Conservation (phyloP, 2,797 vertebrate genomes). For the Sitta carolinensis region DNA sequence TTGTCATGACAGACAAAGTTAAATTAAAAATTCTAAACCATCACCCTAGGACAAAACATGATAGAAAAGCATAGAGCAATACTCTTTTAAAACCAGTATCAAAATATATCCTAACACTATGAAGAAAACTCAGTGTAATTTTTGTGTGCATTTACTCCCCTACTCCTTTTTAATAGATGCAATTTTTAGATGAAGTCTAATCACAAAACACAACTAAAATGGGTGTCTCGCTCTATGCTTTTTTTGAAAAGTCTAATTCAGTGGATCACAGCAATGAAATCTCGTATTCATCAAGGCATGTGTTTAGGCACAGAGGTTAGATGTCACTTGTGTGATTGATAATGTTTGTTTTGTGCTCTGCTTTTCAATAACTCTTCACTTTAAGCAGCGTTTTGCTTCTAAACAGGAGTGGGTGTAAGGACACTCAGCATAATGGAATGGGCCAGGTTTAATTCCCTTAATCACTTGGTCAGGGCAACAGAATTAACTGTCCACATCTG, state of each 20-base stretch:
- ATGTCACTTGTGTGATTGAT: slow-evolving; percentile 74
- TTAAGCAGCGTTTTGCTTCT: slow-evolving; percentile 63
- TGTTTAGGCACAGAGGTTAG: slow-evolving; percentile 68
- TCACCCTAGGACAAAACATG: slow-evolving; percentile 19
- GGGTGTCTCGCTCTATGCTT: slow-evolving; percentile 4
- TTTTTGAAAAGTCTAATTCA: slow-evolving; percentile 61
- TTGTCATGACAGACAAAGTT: slow-evolving; percentile 34
- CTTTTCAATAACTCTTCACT: slow-evolving; percentile 73
- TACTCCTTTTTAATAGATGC: slow-evolving; percentile 26
- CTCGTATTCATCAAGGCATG: slow-evolving; percentile 51
- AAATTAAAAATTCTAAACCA: slow-evolving; percentile 54
- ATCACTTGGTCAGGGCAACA: slow-evolving; percentile 76
- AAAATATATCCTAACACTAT: background rate
- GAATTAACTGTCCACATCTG: slow-evolving; percentile 81
- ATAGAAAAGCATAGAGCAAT: background rate
- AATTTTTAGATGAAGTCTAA: slow-evolving; percentile 44
- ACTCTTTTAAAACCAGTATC: slow-evolving; percentile 14
- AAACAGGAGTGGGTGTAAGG: slow-evolving; percentile 74
- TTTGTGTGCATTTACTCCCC: background rate
- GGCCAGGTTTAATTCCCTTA: slow-evolving; percentile 81
- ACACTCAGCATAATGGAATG: slow-evolving; percentile 76
- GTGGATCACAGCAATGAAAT: slow-evolving; percentile 36
- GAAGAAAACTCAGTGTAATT: slow-evolving; percentile 18
- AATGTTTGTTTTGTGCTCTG: slow-evolving; percentile 71
- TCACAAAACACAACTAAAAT: slow-evolving; percentile 41